Evolutionary conservation across 2,888 invertebrate species (phyloP), one percentile per base, ranked within the genome.

Genomic region (Catocala nupta): DNA sequence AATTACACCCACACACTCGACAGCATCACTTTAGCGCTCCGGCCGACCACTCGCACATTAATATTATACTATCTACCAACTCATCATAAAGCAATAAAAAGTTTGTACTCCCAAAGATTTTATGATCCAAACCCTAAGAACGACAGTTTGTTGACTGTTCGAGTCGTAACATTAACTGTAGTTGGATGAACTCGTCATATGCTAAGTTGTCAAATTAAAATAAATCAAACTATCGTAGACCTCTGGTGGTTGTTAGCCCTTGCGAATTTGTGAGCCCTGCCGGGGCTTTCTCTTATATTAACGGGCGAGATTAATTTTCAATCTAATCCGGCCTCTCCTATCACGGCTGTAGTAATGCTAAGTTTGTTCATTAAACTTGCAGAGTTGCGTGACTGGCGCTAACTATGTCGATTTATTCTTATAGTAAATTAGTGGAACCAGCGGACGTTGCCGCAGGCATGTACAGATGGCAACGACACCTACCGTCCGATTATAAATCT

Each of bases 111-210:
- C 34, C 33, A 34, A 50, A 50, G 34, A 11, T 50, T 34, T 50
- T 50, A 50, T n/a, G 33, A 11, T 34, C 49, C 7, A 13, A 5
- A 5, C 49, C 11, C 13, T 10, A 36, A 16, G 12, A 7, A n/a
- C 36, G n/a, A 12, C 51, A 51, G 36, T 12, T 51, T 51, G 51
- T 51, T 12, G 34, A 51, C 36, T n/a, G 33, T 50, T 50, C 34
- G n/a, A 33, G 9, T 36, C 13, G 11, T 51, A 36, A 51, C 11
- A 12, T 51, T 51, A 36, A 51, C 12, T 51, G 9, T 8, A 12
- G 12, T 51, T 36, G 9, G n/a, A 34, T 0, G 3, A n/a, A 34
- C n/a, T 49, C 6, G 49, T 11, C 34, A 49, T 49, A n/a, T 16
- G 10, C n/a, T 5, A 49, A 48, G 48, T 48, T 49, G 33, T 49